Conservation (phyloP, 2,797 vertebrate species). For the Sebastiscus albofasciatus region DNA sequence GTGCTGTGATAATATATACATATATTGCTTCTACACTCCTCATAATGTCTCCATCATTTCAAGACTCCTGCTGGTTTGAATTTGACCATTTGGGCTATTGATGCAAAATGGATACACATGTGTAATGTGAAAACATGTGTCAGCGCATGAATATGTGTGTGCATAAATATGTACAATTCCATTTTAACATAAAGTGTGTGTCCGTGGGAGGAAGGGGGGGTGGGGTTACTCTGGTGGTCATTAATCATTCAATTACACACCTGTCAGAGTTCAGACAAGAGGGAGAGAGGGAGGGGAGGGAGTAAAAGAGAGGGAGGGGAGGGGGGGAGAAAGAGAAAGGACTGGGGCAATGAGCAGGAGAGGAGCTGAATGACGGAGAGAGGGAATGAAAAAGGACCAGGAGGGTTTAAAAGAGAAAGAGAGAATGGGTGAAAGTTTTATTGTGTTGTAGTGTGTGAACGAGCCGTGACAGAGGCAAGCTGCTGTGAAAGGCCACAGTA, state of each 20-base stretch:
- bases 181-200: conserved; percentile 58
- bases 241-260: conserved; percentile 89
- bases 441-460: conserved; percentile 47
- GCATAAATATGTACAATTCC: conserved; percentile 63
- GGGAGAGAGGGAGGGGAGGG: conserved; percentile 35
- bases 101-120: conserved; percentile 61
- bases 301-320: conserved; percentile 5
- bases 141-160: conserved; percentile 37
- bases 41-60: conserved; percentile 49
- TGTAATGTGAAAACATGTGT: conserved; percentile 54
- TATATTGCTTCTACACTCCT: conserved; percentile 14
- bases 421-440: conserved; percentile 47
- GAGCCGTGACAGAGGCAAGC: conserved; percentile 62
- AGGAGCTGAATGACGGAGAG: conserved; percentile 49
- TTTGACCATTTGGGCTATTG: conserved; percentile 50
- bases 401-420: conserved; percentile 32
- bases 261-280: conserved; percentile 85
- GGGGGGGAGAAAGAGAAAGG: conserved; percentile 28
- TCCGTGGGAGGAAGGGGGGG: conserved; percentile 3
- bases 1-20: neutral
- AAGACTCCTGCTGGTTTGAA: conserved; percentile 49
- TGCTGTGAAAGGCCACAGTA: conserved; percentile 45
- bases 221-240: conserved; percentile 63
- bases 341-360: conserved; percentile 46
- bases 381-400: conserved; percentile 32